Evolutionary conservation across 1,140 invertebrate genomes (phyloP), one percentile per base, ranked within the genome.

Genomic region (Apis cerana): DNA sequence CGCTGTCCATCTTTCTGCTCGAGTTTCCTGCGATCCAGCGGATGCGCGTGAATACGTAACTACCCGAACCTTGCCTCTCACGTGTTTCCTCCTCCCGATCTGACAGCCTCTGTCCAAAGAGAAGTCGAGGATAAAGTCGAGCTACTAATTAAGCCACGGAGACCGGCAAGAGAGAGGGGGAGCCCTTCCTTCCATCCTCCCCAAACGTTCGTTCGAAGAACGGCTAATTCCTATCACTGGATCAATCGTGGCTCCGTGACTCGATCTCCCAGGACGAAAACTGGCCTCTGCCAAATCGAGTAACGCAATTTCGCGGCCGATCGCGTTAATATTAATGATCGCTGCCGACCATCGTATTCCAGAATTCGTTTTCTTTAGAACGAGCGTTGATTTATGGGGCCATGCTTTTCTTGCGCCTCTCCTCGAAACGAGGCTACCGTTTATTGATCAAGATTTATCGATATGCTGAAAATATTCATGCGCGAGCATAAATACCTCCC

Each of bases 21-120:
- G 21, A 56, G 48, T n/a, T 74, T 50, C 70, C 79, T 72, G 75
- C 72, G 80, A 72, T 76, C 59, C 27, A 52, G 62, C 75, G 65
- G 79, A 81, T 65, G 80, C 64, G 75, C 70, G 84, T 82, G 85
- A 87, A 85, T 87, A 87, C 80, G 75, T 78, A 87, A 87, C 84
- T 33, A 85, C 54, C 61, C 58, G 33, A 62, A 50, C 62, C 61
- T 23, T 43, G n/a, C 50, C 69, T 80, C 84, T 81, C 56, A 59
- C 72, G 72, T 50, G 80, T 69, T 79, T 77, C 67, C 68, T 82
- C 27, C 65, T 56, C 52, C 33, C 7, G 33, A 64, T 76, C 79
- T 23, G 75, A 61, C 71, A 75, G 78, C 69, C 58, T 61, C 71
- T 48, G 67, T 52, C 48, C 62, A 52, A 81, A 78, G 61, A 85